A percentile compares a stretch with the other conserved stretches of the same genome.
Evolutionary conservation across 2,797 vertebrate genomes (phyloP).

Genomic region (Acanthopagrus latus): DNA sequence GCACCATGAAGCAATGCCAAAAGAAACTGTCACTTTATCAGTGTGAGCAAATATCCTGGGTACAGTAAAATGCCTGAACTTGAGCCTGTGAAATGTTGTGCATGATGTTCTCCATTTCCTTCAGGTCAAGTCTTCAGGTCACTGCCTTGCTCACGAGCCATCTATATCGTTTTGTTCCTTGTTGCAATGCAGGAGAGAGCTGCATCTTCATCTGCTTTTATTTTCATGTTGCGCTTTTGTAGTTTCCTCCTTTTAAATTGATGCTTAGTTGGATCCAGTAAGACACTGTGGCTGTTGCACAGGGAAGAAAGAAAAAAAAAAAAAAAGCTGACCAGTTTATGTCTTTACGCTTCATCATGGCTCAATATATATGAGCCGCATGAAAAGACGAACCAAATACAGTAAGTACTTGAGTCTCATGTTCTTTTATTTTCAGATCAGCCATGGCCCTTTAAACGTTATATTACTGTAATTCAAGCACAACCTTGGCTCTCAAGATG

Average conservation of each 20-base stretch:
- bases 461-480: slow-evolving; percentile 38
- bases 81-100: slow-evolving; percentile 11
- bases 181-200: slow-evolving; percentile 17
- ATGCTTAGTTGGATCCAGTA: not conserved
- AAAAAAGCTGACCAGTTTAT: not conserved
- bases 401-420: not conserved
- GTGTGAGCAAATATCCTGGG: not conserved
- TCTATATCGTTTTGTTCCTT: slow-evolving; percentile 35
- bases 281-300: not conserved
- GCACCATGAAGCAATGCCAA: not conserved
- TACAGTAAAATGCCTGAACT: slow-evolving; percentile 14
- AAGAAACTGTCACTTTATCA: not conserved
- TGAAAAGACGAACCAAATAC: slow-evolving; percentile 7
- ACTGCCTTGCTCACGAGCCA: slow-evolving; percentile 8
- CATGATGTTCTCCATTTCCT: slow-evolving; percentile 30
- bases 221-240: slow-evolving; percentile 10
- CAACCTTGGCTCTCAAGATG: slow-evolving; percentile 39
- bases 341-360: not conserved
- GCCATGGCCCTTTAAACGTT: slow-evolving; percentile 32
- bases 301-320: not conserved
- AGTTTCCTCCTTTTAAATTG: not conserved
- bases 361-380: no score
- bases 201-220: slow-evolving; percentile 19
- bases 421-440: slow-evolving; percentile 38
- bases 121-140: slow-evolving; percentile 39